Conservation (phyloP, 2,888 invertebrate genomes). For the Conistra vaccinii region DNA sequence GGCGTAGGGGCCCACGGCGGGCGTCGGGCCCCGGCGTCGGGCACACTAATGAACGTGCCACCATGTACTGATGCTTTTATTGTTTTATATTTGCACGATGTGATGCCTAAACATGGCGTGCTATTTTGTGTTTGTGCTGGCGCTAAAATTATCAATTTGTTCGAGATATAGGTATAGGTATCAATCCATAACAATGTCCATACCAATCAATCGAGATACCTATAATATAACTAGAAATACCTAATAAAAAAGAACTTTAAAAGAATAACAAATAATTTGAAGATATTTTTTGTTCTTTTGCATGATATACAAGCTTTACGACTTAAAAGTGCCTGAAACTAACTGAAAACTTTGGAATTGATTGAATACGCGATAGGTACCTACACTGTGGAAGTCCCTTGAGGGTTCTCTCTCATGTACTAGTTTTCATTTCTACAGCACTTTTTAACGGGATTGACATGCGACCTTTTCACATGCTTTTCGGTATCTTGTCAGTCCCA, state of each 20-base stretch:
- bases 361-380: not conserved
- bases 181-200: too few species aligned
- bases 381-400: not conserved
- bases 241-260: not conserved
- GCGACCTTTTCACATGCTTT: not conserved
- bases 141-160: not conserved
- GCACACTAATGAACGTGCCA: slow-evolving; percentile 63
- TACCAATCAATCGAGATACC: not conserved
- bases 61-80: slow-evolving; percentile 31
- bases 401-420: not conserved
- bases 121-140: slow-evolving; percentile 26
- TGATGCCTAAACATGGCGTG: slow-evolving; percentile 41
- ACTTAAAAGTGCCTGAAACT: not conserved
- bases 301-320: not conserved
- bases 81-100: slow-evolving; percentile 53
- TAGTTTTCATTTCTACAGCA: not conserved
- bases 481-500: not conserved
- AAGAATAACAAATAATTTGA: slow-evolving; percentile 3
- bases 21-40: slow-evolving; percentile 42
- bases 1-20: slow-evolving; percentile 45
- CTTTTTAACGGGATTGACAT: not conserved
- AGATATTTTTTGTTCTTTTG: not conserved
- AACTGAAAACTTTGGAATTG: not conserved
- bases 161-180: too few species aligned
- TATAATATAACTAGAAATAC: not conserved